These are phyloP conservation scores for Morbakka virulenta DNA, from an alignment of 30 jellyfish, hydroid and myxozoan species.

Conservation along the genomic window DNA sequence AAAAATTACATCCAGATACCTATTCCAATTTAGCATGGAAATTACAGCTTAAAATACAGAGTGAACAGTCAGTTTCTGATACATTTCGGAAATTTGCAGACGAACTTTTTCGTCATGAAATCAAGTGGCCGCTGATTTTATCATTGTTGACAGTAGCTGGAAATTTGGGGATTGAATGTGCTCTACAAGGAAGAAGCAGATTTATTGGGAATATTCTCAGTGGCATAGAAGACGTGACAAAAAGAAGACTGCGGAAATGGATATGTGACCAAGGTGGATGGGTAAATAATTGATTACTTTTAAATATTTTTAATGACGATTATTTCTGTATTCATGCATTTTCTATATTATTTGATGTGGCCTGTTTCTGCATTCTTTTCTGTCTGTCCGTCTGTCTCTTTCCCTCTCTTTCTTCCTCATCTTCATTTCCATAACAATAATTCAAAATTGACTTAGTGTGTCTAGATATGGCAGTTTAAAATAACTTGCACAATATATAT, in stretches of 20 bases:
- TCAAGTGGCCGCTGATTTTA: slow-evolving; percentile 56
- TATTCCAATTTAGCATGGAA: not conserved
- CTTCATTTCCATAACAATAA: too few species aligned
- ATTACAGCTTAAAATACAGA: not conserved
- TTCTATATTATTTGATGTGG: too few species aligned
- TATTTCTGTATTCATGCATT: too few species aligned
- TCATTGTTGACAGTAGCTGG: slow-evolving; percentile 63
- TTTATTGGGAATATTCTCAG: slow-evolving; percentile 27
- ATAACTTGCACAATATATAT: too few species aligned
- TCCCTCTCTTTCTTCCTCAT: too few species aligned
- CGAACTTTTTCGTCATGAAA: slow-evolving; percentile 46
- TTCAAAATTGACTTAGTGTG: too few species aligned
- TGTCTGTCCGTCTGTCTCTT: too few species aligned
- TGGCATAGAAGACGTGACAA: slow-evolving; percentile 10
- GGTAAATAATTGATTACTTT: not conserved
- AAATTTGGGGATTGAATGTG: slow-evolving; percentile 64
- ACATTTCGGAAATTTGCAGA: slow-evolving; percentile 47
- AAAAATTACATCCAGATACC: not conserved
- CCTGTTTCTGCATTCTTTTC: too few species aligned
- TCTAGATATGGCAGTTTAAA: too few species aligned
- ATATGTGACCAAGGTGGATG: not conserved
- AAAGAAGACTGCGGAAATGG: not conserved
- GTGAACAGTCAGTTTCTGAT: not conserved
- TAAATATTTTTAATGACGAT: too few species aligned
- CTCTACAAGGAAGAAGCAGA: slow-evolving; percentile 49